Percentiles rank a stretch among this genome's conserved stretches.
phyloP scores from a whole-genome alignment of 2,888 invertebrate species.

The Tiliacea citrago region DNA sequence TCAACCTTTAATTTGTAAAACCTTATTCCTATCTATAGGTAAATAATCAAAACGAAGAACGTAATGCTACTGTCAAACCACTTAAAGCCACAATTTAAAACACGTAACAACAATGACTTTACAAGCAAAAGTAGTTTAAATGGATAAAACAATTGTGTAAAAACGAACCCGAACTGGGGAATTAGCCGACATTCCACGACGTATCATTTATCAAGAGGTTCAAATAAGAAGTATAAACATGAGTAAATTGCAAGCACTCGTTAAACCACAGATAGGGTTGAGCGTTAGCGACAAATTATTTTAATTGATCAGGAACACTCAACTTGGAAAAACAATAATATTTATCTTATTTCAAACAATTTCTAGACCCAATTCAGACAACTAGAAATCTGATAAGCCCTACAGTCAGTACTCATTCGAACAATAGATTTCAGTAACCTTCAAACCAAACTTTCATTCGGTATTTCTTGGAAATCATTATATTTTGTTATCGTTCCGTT shows the following conservation, averaged over 20 bases:
- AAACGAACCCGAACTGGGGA: slow-evolving; percentile 69
- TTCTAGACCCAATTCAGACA: neutral
- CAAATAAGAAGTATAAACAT: slow-evolving; percentile 82
- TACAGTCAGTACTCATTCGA: neutral
- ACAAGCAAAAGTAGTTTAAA: slow-evolving; percentile 33
- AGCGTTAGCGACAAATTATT: slow-evolving; percentile 23
- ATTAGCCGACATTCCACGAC: slow-evolving; percentile 82
- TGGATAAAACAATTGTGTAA: slow-evolving; percentile 62
- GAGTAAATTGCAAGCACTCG: slow-evolving; percentile 80
- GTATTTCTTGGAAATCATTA: neutral
- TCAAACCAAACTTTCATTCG: neutral
- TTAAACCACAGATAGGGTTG: slow-evolving; percentile 66
- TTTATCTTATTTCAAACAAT: too few relatives aligned
- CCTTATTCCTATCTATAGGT: too few relatives aligned
- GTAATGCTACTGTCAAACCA: neutral
- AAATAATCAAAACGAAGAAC: neutral
- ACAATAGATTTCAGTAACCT: neutral
- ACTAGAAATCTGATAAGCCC: neutral
- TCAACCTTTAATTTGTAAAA: too few relatives aligned
- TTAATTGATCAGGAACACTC: neutral
- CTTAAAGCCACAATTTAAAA: neutral
- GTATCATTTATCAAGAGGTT: slow-evolving; percentile 82
- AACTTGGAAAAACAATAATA: too few relatives aligned
- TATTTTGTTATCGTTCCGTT: neutral
- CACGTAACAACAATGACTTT: slow-evolving; percentile 23